Evolutionary conservation across 1,140 invertebrate species (phyloP).

Genomic region (Calliopsis andreniformis): DNA sequence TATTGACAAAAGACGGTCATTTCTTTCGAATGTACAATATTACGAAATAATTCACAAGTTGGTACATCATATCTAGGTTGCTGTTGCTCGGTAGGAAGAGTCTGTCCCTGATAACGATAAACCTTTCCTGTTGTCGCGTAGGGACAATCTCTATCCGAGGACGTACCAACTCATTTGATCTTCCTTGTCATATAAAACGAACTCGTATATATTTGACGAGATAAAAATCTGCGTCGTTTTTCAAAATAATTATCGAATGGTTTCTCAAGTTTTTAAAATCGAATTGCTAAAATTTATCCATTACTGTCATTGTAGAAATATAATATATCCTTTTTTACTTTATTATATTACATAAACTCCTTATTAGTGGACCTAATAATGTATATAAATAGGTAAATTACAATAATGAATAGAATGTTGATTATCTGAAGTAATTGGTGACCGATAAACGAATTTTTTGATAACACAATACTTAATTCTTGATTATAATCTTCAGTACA

Average conservation of each 20-base stretch:
- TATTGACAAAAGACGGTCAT: background rate
- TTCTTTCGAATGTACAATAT: constrained; percentile 40
- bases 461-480: too few species aligned
- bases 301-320: too few species aligned
- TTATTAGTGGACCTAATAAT: too few species aligned
- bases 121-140: constrained; percentile 58
- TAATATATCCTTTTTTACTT: too few species aligned
- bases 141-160: constrained; percentile 48
- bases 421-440: background rate
- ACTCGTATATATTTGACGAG: constrained; percentile 13
- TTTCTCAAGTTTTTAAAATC: background rate
- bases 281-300: too few species aligned
- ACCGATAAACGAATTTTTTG: too few species aligned
- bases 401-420: too few species aligned
- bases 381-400: too few species aligned
- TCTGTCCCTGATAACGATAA: constrained; percentile 60
- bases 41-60: constrained; percentile 54
- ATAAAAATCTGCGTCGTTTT: constrained; percentile 25
- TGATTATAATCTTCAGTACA: too few species aligned
- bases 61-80: constrained; percentile 41
- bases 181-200: constrained; percentile 26
- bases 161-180: constrained; percentile 26
- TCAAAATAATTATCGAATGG: background rate
- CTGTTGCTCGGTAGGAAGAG: constrained; percentile 46
- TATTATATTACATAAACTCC: too few species aligned